Evolutionary conservation across 2,797 vertebrate genomes (phyloP).

Genomic region (Ispidina picta): DNA sequence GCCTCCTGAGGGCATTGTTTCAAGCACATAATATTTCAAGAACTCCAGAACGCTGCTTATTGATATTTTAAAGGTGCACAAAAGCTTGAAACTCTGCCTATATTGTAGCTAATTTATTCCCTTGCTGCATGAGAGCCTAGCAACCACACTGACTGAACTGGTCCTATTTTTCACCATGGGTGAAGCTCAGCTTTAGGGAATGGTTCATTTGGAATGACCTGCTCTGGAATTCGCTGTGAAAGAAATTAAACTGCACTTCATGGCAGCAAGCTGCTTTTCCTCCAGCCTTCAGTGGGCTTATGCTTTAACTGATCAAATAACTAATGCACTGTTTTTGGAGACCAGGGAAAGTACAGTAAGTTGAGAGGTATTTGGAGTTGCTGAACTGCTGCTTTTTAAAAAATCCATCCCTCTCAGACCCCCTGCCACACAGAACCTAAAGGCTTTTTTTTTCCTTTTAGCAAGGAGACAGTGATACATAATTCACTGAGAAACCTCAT

Average conservation of each 20-base stretch:
- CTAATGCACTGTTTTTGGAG: conserved; percentile 7
- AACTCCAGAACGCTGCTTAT: conserved; percentile 31
- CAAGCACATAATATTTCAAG: conserved; percentile 34
- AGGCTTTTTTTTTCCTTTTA: background rate
- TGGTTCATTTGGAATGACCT: background rate
- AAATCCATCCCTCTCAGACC: background rate
- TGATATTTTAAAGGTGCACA: conserved; percentile 58
- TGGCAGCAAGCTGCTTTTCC: background rate
- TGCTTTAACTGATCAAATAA: background rate
- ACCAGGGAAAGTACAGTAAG: background rate
- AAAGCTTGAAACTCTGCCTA: conserved; percentile 25
- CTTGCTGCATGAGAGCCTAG: conserved; percentile 30
- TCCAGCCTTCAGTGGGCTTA: conserved; percentile 10
- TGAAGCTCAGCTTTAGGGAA: conserved; percentile 52
- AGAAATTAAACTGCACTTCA: conserved; percentile 54
- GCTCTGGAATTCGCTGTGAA: conserved; percentile 24
- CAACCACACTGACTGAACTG: conserved; percentile 8
- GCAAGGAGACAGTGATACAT: background rate
- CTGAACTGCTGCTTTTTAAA: conserved; percentile 15
- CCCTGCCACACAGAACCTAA: background rate
- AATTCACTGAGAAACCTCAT: background rate
- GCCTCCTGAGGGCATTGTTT: conserved; percentile 34
- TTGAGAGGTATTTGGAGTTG: conserved; percentile 32
- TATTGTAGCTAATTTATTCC: conserved; percentile 69
- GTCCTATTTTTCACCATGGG: background rate